Base-by-base conservation (phyloP, 2,113 vertebrate genomes). In the Leuciscus idus region DNA sequence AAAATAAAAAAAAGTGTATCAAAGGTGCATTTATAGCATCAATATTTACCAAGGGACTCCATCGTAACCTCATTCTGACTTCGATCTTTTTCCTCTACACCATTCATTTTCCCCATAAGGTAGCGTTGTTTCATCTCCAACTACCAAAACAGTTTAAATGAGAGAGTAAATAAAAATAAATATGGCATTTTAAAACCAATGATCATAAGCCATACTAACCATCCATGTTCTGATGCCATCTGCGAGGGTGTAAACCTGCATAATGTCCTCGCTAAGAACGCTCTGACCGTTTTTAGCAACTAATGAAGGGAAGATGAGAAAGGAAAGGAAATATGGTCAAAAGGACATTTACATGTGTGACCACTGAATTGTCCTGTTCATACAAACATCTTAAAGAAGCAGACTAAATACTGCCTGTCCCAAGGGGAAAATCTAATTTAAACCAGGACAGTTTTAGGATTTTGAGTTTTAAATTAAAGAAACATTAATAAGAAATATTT, bases 181-280 rank as follows among this genome's bases (percentile, higher is more conserved):
- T n/a, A 19, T 9, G 46, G 43, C 59, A 33, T 17, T 23, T 13
- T 12, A n/a, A 23, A 19, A 52, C 4, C 30, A 19, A 30, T 10
- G 26, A 9, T 46, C 2, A 59, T 26, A 50, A 77, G 30, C 4
- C 39, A 61, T 48, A 89, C 97, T 96, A 94, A 98, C 98, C 97
- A 99, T 99, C 98, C 98, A 99, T 81, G 97, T 97, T 93, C 97
- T 95, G 93, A 99, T 97, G 78, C 97, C 94, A 92, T 99, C 97
- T 26, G 98, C 97, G 89, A 99, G 90, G 13, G 94, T 89, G 90
- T 97, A 98, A 0, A 97, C 96, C 90, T 98, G 96, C 55, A 96
- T 92, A 89, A 99, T 96, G 26, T 99, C 97, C 64, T 99, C 97
- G 78, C 91, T 94, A 77, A 98, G 91, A 89, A 93, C 89, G 7